Conservation (phyloP, 2,113 vertebrate genomes). For the Stigmatopora argus region DNA sequence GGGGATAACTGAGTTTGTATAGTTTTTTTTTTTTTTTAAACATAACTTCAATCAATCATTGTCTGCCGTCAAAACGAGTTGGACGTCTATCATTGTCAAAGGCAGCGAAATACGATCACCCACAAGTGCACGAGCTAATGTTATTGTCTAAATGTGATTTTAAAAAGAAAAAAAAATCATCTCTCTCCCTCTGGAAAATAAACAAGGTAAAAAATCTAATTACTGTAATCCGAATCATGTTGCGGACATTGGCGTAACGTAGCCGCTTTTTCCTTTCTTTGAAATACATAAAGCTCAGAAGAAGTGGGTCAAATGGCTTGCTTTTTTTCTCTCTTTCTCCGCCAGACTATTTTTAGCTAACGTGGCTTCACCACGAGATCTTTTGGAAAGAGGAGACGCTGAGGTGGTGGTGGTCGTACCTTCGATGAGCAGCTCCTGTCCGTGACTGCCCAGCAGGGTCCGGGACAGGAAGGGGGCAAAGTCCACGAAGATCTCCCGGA, state of each 20-base stretch:
- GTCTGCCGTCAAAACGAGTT: too few relatives aligned
- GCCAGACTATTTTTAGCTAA: conserved; percentile 27
- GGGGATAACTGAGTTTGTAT: too few relatives aligned
- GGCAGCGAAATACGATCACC: too few relatives aligned
- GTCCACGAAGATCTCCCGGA: conserved; percentile 97
- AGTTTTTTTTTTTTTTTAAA: too few relatives aligned
- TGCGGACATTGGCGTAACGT: not conserved
- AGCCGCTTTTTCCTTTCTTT: not conserved
- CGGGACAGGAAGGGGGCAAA: conserved; percentile 96
- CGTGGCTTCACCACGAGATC: conserved; percentile 25
- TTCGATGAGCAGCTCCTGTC: conserved; percentile 97
- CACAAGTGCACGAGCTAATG: not conserved
- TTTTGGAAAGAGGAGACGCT: too few relatives aligned
- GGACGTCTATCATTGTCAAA: too few relatives aligned
- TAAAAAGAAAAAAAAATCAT: not conserved
- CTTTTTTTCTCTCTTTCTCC: conserved; percentile 6
- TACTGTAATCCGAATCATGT: not conserved
- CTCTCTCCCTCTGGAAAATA: not conserved
- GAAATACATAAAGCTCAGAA: not conserved
- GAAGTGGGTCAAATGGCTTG: conserved; percentile 21
- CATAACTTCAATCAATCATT: too few relatives aligned
- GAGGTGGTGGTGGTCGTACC: conserved; percentile 67
- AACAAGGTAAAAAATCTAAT: not conserved
- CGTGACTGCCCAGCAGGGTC: conserved; percentile 92
- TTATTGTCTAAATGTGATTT: not conserved